Percentiles rank a stretch among this genome's conserved stretches.
Conservation (phyloP, 2,113 vertebrate genomes). For the Mus pahari region DNA sequence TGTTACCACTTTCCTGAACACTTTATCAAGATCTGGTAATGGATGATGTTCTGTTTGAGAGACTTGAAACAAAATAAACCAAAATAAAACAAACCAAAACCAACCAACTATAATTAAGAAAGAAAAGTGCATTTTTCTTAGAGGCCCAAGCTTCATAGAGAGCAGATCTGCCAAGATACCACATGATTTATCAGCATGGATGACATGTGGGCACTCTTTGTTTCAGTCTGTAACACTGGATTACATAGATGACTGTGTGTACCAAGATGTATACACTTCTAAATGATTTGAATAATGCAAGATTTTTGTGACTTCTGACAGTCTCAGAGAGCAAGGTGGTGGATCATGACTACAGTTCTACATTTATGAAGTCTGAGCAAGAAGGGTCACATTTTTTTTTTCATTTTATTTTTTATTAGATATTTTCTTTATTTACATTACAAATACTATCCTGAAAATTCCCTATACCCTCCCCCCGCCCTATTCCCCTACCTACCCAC, state of each 20-base stretch:
- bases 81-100: not conserved
- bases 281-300: not conserved
- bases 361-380: too few relatives aligned
- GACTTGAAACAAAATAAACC: not conserved
- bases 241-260: not conserved
- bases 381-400: too few relatives aligned
- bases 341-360: not conserved
- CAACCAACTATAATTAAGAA: not conserved
- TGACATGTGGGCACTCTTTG: not conserved
- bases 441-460: too few relatives aligned
- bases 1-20: not conserved
- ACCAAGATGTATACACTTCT: not conserved
- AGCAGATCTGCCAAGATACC: not conserved
- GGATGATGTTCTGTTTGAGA: not conserved
- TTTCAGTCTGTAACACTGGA: not conserved
- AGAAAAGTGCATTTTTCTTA: not conserved
- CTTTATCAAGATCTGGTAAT: conserved; percentile 44
- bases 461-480: too few relatives aligned
- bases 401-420: too few relatives aligned
- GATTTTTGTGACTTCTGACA: not conserved
- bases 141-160: not conserved
- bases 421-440: too few relatives aligned
- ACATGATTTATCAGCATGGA: not conserved
- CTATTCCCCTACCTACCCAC: too few relatives aligned
- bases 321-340: not conserved